These are phyloP conservation scores for Augochlora pura DNA, from an alignment of 1,140 invertebrate species.

Conservation along the genomic window DNA sequence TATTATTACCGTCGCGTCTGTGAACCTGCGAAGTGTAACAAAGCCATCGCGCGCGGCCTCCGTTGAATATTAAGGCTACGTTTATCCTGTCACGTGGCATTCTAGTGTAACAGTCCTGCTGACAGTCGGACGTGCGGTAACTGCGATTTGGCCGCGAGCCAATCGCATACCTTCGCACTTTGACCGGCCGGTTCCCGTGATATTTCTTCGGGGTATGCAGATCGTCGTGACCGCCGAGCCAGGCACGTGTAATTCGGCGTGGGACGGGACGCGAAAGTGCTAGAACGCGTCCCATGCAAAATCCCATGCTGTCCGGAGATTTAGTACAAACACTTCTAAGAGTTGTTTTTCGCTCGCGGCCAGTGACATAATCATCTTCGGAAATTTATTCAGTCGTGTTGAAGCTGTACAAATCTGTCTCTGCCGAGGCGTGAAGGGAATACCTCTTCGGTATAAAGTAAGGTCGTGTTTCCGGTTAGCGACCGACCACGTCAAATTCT, in stretches of 20 bases:
- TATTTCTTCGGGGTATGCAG: slow-evolving; percentile 24
- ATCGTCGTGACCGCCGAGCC: background rate
- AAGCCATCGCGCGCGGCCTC: slow-evolving; percentile 31
- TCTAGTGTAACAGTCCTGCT: slow-evolving; percentile 39
- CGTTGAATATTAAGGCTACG: slow-evolving; percentile 22
- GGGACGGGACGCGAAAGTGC: background rate
- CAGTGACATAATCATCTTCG: no score
- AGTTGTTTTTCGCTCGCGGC: no score
- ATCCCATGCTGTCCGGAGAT: no score
- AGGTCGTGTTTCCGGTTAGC: no score
- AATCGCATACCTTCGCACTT: slow-evolving; percentile 52
- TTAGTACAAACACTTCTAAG: no score
- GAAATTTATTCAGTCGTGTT: no score
- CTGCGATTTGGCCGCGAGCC: slow-evolving; percentile 35
- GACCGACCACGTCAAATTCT: no score
- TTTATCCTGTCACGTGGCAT: slow-evolving; percentile 53
- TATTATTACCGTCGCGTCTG: slow-evolving; percentile 14
- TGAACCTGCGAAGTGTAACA: slow-evolving; percentile 42
- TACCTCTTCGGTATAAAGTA: no score
- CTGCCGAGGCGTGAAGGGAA: no score
- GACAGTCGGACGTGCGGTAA: slow-evolving; percentile 39
- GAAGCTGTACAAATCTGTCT: no score
- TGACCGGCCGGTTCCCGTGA: slow-evolving; percentile 32
- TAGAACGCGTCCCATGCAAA: background rate
- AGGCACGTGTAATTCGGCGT: slow-evolving; percentile 3